Evolutionary conservation across 2,113 vertebrate species (phyloP), one percentile per base, ranked within the genome.

Genomic region (Scatophagus argus): DNA sequence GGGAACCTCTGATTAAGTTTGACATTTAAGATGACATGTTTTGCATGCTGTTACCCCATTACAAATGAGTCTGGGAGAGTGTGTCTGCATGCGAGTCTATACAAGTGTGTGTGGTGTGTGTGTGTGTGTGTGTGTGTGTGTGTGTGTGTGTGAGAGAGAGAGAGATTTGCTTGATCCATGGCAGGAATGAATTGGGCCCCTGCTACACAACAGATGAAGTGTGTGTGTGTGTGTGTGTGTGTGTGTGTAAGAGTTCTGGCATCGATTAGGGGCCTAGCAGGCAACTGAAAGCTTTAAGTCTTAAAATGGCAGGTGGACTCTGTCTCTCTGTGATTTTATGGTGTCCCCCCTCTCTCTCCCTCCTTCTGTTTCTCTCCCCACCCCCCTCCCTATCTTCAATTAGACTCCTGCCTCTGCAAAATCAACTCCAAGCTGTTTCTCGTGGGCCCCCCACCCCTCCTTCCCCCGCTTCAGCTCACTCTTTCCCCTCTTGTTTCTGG

Each of bases 1-100:
- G 58, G 84, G 85, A 90, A 87, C 70, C 80, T 62, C 68, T 90
- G 85, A 91, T 90, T 90, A 89, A 90, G 88, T 90, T 92, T 93
- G 91, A 94, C 89, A 92, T 93, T 92, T 87, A 91, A 93, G 82
- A 92, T 90, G 88, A 87, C 91, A 91, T 89, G 90, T 92, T 92
- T 88, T 88, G 90, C 89, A 87, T 89, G 87, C 77, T 82, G 80
- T 82, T 87, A 88, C 74, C 84, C 85, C 72, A 87, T 90, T 89
- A 87, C 88, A 92, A 93, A 92, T 88, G 85, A 90, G 80, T 79
- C 23, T 66, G 47, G 29, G 44, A 59, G 59, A 46, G 64, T 44
- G 78, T 62, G 81, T 80, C 31, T 62, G 65, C 23, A 19, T 46
- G 39, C 49, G 60, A 7, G 55, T 51, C n/a, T n/a, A n/a, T n/a